Evolutionary conservation across 2,888 invertebrate genomes (phyloP).

Genomic region (Andrena hattorfiana): DNA sequence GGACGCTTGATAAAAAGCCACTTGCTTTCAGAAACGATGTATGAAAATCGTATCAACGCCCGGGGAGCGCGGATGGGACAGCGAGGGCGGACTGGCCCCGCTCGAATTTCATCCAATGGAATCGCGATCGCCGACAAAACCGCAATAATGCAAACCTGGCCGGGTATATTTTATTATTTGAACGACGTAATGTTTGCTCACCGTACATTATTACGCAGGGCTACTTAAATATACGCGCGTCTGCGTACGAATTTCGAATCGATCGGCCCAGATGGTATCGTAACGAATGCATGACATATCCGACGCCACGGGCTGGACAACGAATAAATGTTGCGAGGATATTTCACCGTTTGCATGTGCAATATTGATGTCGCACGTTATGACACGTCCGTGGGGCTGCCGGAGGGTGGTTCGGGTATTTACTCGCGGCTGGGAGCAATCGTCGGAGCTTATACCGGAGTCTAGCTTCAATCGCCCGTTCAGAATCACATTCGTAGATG

Average conservation of each 20-base stretch:
- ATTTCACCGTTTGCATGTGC: slow-evolving; percentile 28
- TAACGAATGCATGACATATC: neutral
- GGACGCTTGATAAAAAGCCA: slow-evolving; percentile 47
- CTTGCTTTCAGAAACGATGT: slow-evolving; percentile 33
- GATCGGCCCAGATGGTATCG: neutral
- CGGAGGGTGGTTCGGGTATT: too few species aligned
- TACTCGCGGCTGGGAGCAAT: too few species aligned
- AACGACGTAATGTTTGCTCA: slow-evolving; percentile 31
- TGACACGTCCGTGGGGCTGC: too few species aligned
- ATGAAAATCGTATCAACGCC: slow-evolving; percentile 47
- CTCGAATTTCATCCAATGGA: slow-evolving; percentile 6
- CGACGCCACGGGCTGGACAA: neutral
- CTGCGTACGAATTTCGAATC: slow-evolving; percentile 21
- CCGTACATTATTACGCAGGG: slow-evolving; percentile 34
- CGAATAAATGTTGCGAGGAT: slow-evolving; percentile 40
- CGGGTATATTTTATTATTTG: slow-evolving; percentile 49
- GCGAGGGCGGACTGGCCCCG: neutral
- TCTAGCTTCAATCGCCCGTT: neutral
- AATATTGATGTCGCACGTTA: slow-evolving; percentile 42
- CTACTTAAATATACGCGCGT: neutral
- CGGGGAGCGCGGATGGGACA: neutral
- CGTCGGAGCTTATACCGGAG: too few species aligned
- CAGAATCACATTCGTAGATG: neutral
- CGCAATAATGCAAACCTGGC: slow-evolving; percentile 30
- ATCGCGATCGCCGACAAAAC: neutral